Base-by-base conservation (phyloP, 2,888 invertebrate genomes). In the Chrysina gloriosa region DNA sequence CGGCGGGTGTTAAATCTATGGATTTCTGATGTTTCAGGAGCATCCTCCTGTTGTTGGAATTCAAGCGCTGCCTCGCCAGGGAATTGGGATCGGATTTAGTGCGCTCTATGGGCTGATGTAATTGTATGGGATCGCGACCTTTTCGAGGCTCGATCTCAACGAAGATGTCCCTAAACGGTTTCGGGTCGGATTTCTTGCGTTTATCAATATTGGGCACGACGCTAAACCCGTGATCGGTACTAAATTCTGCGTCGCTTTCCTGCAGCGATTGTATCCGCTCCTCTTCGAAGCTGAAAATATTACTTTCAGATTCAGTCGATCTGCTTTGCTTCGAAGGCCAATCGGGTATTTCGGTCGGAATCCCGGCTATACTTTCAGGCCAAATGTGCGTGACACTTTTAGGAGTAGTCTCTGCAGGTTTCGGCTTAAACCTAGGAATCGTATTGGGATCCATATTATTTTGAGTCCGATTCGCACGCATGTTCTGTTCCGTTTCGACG, bases 31-130 rank as follows among this genome's bases (percentile, higher is more conserved):
- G 94, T 90, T 92, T 94, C 21, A 94, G 80, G 25, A 93, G 89
- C 81, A 93, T 90, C 14, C 93, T 86, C n/a, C 93, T 87, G 2
- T 90, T 89, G 77, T 88, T 91, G 2, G 90, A 91, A 68, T 89
- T 91, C 63, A 92, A 85, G 11, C 92, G 86, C 69, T 91, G 90
- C 66, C 93, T 86, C 0, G 93, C 91, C 61, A 91, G 84, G 29
- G 90, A 91, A 79, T 93, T 93, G 0, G 94, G 94, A 85, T 95
- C 94, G 76, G 94, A 94, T 80, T 94, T 94, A 2, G 94, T 94
- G 70, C 94, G 87, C 80, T 93, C 94, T 0, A 93, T 92, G 0
- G 92, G 90, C 21, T 90, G 88, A 78, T 92, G 93, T 89, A 90
- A 61, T 14, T 79, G 77, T 39, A 82, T 71, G 39, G 75, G 81